A percentile compares a stretch with the other conserved stretches of the same genome.
phyloP scores from a whole-genome alignment of 2,113 vertebrate genomes.

The Hemiscyllium ocellatum region DNA sequence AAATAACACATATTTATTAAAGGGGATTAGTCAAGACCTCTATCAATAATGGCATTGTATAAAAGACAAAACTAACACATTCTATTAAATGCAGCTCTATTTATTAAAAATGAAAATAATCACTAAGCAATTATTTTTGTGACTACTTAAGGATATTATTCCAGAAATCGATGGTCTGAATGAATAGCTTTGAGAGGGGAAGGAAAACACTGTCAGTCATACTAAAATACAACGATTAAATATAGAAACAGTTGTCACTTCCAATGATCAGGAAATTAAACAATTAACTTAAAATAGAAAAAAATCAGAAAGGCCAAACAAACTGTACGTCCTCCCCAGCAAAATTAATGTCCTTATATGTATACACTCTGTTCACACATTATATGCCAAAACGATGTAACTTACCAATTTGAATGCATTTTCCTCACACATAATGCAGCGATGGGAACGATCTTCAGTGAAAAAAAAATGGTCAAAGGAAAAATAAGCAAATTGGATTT shows the following conservation, averaged over 20 bases:
- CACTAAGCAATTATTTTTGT: background rate
- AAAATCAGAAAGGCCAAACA: background rate
- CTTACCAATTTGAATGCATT: slow-evolving; percentile 6
- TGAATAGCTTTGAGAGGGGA: background rate
- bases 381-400: background rate
- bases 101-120: background rate
- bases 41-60: background rate
- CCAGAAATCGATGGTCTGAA: background rate
- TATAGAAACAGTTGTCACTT: background rate
- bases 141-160: background rate
- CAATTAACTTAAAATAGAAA: background rate
- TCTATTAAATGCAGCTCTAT: too few species aligned
- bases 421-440: background rate
- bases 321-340: background rate
- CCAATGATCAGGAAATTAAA: background rate
- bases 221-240: background rate
- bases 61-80: background rate
- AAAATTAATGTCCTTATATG: background rate
- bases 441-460: background rate
- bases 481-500: background rate
- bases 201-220: background rate
- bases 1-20: background rate
- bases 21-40: background rate
- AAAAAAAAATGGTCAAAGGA: background rate
- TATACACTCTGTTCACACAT: background rate